phyloP scores from a whole-genome alignment of 2,797 vertebrate genomes.

The Xiphorhynchus erythropygius region DNA sequence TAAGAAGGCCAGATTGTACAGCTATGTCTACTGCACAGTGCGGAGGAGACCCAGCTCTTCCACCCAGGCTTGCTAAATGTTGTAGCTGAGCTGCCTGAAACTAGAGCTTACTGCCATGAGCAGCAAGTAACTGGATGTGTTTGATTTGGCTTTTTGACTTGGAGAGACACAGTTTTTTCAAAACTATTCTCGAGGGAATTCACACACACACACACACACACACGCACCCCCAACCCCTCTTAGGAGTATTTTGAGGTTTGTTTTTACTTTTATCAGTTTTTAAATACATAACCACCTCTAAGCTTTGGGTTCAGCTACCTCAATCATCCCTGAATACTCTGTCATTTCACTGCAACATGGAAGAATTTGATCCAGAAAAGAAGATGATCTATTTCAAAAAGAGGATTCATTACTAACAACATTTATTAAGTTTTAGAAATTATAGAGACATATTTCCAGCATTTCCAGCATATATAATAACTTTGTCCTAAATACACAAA shows the following conservation, averaged over 20 bases:
- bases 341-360: background rate
- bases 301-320: background rate
- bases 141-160: background rate
- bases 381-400: background rate
- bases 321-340: background rate
- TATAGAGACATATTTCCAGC: background rate
- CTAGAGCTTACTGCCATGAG: background rate
- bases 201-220: background rate
- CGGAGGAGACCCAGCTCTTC: background rate
- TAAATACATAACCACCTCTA: background rate
- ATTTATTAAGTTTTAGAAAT: background rate
- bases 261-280: background rate
- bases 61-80: background rate
- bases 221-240: fast-evolving
- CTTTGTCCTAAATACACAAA: background rate
- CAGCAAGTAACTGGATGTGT: background rate
- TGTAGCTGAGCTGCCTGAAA: background rate
- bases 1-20: background rate
- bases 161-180: background rate
- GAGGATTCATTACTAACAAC: background rate
- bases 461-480: background rate
- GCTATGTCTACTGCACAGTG: background rate
- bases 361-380: background rate
- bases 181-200: background rate
- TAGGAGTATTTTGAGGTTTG: background rate